These are phyloP conservation scores for Notoglanidium macrostoma DNA, from an alignment of 2,797 vertebrate genomes.

Conservation along the genomic window DNA sequence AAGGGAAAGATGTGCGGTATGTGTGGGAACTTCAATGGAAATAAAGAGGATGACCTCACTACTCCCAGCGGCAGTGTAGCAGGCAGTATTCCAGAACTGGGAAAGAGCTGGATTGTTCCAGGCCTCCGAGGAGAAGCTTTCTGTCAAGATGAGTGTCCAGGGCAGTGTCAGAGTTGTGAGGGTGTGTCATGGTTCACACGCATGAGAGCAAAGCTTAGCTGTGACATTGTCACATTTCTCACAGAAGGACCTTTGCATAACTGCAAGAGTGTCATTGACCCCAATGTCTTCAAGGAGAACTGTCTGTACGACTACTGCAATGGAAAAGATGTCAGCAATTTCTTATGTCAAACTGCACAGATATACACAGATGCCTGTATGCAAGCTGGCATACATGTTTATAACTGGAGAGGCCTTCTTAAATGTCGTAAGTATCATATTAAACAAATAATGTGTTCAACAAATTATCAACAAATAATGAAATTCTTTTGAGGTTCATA, in stretches of 20 bases:
- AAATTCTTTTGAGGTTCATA: neutral
- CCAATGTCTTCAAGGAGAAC: constrained; percentile 62
- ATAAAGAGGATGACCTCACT: constrained; percentile 66
- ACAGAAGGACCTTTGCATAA: constrained; percentile 67
- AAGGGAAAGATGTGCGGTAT: constrained; percentile 70
- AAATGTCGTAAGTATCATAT: constrained; percentile 74
- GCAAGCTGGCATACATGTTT: constrained; percentile 58
- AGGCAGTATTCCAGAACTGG: constrained; percentile 55
- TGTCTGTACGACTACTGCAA: constrained; percentile 75
- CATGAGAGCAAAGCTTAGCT: constrained; percentile 51
- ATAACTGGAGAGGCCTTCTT: constrained; percentile 69
- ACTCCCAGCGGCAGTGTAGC: constrained; percentile 32
- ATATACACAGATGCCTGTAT: constrained; percentile 71
- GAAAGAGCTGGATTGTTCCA: constrained; percentile 71
- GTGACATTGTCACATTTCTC: constrained; percentile 50
- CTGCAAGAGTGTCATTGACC: constrained; percentile 64
- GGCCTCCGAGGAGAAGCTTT: constrained; percentile 50
- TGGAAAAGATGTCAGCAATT: constrained; percentile 33
- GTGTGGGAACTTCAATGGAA: constrained; percentile 75
- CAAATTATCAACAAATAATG: neutral
- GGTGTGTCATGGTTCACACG: neutral
- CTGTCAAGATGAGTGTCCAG: constrained; percentile 65
- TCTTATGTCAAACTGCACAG: constrained; percentile 70
- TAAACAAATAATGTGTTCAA: neutral
- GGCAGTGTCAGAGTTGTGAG: constrained; percentile 59